Percentiles rank a stretch among this genome's conserved stretches.
These are phyloP conservation scores for Diloba caeruleocephala DNA, from an alignment of 2,888 invertebrate species.

Conservation along the genomic window DNA sequence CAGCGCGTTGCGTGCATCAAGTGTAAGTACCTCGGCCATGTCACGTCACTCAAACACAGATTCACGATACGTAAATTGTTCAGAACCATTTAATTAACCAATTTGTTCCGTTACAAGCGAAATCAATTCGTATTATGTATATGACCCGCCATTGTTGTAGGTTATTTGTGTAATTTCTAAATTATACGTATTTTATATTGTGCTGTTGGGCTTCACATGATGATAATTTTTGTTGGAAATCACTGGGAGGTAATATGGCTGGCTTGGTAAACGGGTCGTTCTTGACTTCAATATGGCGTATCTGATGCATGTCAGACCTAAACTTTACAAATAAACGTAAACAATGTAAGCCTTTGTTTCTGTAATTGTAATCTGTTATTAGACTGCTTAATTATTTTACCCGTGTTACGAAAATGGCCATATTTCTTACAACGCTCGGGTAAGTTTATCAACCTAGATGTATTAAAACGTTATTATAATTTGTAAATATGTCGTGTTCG, in stretches of 20 bases:
- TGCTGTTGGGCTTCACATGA: conserved; percentile 32
- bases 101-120: conserved; percentile 78
- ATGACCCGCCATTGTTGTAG: conserved; percentile 59
- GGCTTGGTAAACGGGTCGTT: conserved; percentile 10
- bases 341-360: neutral
- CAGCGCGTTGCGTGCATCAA: conserved; percentile 33
- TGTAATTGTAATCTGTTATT: conserved; percentile 9
- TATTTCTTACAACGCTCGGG: conserved; percentile 16
- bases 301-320: conserved; percentile 6
- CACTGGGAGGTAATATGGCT: conserved; percentile 22
- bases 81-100: conserved; percentile 75
- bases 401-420: conserved; percentile 1
- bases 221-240: conserved; percentile 40
- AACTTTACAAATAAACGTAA: neutral
- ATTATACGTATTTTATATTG: conserved; percentile 52
- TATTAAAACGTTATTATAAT: conserved; percentile 30
- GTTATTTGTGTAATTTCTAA: conserved; percentile 63
- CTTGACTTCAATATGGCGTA: neutral
- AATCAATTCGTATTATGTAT: conserved; percentile 65
- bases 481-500: conserved; percentile 43
- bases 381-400: neutral
- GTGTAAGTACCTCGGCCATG: conserved; percentile 25
- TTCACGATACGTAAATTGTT: conserved; percentile 77
- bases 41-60: conserved; percentile 60
- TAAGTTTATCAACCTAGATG: conserved; percentile 26